Base-by-base conservation (phyloP, 2,797 vertebrate species). In the Taenioides sp. region DNA sequence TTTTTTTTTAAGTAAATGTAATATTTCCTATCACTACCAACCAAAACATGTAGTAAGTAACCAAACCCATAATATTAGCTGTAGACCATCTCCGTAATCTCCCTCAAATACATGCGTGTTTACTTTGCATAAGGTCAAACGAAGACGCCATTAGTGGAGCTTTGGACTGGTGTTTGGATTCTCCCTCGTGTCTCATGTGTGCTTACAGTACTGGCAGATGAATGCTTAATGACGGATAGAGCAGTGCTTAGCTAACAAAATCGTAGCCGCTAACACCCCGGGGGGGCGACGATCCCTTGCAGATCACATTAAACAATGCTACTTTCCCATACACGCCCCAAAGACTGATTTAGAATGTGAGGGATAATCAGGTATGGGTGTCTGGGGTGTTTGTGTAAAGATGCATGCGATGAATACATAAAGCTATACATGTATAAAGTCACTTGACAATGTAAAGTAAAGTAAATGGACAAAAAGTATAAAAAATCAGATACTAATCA, bases 251-350 rank as follows among this genome's bases (percentile, higher is more conserved):
- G 11, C 62, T 54, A 4, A 54, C 40, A 40, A 22, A 16, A 20
- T 5, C 18, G 20, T 23, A 9, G 52, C 25, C 16, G 28, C 34
- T 25, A 5, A 3, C 0, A 4, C 2, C 6, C n/a, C 17, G 25
- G 7, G 70, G 18, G 5, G 34, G 34, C 58, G 18, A 60, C 55
- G 18, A 77, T 67, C 58, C 50, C 69, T 43, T 40, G 22, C 5
- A 22, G 12, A 68, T 80, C 60, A 18, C 11, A 72, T 75, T 59
- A 76, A 86, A 72, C 27, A 52, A 57, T 27, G 23, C 65, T 12
- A 65, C 62, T 67, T 77, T 78, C 25, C 52, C 34, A 9, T 77
- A 77, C 25, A 10, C 40, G 71, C 70, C 67, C 65, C 57, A 0
- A 59, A 59, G 57, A 59, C 27, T 16, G 9, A 18, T 59, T 14